A percentile compares a stretch with the other conserved stretches of the same genome.
These are phyloP conservation scores for Ridgeia piscesae DNA, from an alignment of 1,140 invertebrate species.

Conservation along the genomic window DNA sequence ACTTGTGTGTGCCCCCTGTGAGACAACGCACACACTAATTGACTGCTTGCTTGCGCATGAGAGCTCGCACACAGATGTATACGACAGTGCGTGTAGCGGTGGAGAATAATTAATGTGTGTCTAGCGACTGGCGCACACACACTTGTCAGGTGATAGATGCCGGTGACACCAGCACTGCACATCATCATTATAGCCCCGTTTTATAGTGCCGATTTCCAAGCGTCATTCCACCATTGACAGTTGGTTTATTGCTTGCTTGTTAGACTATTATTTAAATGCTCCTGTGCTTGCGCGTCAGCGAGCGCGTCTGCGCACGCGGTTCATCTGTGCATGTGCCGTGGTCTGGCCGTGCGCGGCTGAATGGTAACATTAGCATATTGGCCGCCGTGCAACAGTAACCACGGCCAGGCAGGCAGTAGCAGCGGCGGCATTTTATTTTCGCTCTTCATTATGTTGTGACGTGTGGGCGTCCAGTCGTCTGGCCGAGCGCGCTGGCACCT, in stretches of 20 bases:
- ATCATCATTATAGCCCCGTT: not conserved
- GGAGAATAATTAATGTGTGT: not conserved
- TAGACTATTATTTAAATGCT: not conserved
- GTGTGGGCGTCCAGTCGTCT: constrained; percentile 2
- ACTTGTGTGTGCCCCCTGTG: not conserved
- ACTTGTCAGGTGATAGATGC: not conserved
- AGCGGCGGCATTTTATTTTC: not conserved
- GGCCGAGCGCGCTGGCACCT: not conserved
- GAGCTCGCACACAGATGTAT: not conserved
- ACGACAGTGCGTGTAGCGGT: not conserved
- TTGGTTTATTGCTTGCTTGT: not conserved
- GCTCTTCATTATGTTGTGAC: constrained; percentile 5
- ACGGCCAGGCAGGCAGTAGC: not conserved
- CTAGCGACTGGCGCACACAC: not conserved
- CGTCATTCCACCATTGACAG: not conserved
- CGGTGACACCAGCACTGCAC: not conserved
- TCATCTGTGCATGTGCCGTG: not conserved
- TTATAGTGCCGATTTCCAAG: not conserved
- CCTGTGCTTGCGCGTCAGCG: not conserved
- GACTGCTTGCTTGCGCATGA: no score
- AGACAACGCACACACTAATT: not conserved
- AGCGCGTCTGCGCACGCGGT: not conserved
- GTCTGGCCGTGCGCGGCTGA: not conserved
- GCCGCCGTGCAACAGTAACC: not conserved
- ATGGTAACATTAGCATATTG: constrained; percentile 1